Conservation (phyloP, 37 sponge, comb jelly and placozoan species). For the Hormiphora californensis region DNA sequence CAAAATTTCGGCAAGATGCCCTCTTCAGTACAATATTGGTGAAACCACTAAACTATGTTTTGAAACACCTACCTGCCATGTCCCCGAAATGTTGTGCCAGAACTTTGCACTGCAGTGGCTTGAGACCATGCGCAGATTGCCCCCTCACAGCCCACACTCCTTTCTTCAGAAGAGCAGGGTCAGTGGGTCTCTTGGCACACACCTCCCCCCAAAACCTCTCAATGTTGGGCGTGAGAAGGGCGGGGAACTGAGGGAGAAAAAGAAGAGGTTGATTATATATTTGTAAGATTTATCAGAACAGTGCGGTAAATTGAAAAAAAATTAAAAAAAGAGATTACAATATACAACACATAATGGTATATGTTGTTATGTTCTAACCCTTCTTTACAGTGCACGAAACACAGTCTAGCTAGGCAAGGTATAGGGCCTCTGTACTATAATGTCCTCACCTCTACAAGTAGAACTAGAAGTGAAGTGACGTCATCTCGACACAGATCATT, state of each 20-base stretch:
- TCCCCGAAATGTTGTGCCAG: constrained; percentile 15
- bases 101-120: neutral
- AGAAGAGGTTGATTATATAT: neutral
- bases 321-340: no score
- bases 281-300: no score
- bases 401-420: no score
- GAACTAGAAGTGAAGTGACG: neutral
- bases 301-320: no score
- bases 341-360: no score
- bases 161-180: constrained; percentile 39
- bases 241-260: constrained; percentile 9
- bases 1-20: no score
- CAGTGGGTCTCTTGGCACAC: neutral
- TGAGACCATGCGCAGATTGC: constrained; percentile 7
- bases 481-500: constrained; percentile 42
- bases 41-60: no score
- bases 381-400: no score
- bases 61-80: no score
- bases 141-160: constrained; percentile 33
- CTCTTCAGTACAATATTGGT: no score
- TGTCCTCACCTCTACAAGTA: constrained; percentile 18
- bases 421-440: no score
- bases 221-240: neutral
- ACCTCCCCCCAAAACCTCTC: neutral
- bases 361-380: no score